Base-by-base conservation (phyloP, 37 sponge, comb jelly and placozoan genomes). In the Corticium candelabrum region DNA sequence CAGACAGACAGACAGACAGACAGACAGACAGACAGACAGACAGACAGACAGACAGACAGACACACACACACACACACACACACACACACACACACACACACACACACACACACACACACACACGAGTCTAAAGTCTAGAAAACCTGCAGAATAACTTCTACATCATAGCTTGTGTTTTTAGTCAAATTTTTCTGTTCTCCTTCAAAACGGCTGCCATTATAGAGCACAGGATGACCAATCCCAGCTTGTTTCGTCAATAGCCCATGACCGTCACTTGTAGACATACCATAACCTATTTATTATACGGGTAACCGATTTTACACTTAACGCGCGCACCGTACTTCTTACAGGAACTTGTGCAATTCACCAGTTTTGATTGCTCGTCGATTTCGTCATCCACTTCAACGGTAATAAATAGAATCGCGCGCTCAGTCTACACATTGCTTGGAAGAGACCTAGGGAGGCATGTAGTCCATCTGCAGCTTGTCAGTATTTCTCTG, bases 161-260 rank as follows among this genome's bases (percentile, higher is more conserved):
- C 93, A 38, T 93, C 81, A 69, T 90, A 90, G 39, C 86, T 90
- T 74, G 85, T 96, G 3, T 93, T 93, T 69, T 87, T 93, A 77
- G 90, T 90, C n/a, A n/a, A n/a, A n/a, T n/a, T n/a, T 62, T 88
- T 86, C 80, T 96, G 97, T 62, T 86, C 82, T 33, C 97, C 97
- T n/a, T 68, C 87, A 74, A 96, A 96, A 1, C 68, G 36, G 39
- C 88, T 78, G 2, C 97, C 97, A 82, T 84, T 84, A 74, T 93
- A 84, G 0, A 96, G 82, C 29, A 85, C 78, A 2, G 86, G 75
- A 39, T 68, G 57, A 3, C 56, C 34, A 34, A 81, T 41, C n/a
- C 82, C 82, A 34, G 80, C 27, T 35, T 79, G 80, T 35, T 79
- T 79, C 2, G 79, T 29, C 70, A 50, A 50, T 11, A 11, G 62